Evolutionary conservation across 2,113 vertebrate species (phyloP).

Genomic region (Nettapus auritus): DNA sequence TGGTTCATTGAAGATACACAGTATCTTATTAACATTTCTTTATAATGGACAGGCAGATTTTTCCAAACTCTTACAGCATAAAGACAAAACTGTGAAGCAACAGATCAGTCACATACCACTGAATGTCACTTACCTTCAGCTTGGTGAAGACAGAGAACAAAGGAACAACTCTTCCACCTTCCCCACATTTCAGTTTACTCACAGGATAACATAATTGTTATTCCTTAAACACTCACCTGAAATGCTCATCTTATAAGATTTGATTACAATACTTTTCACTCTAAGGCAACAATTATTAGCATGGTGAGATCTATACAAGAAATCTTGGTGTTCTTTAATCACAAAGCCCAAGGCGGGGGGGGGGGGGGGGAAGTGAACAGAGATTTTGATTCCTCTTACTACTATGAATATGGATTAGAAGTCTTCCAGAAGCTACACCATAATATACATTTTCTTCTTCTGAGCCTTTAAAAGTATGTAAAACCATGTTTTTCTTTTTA

Average conservation of each 20-base stretch:
- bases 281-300: no score
- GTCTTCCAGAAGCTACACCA: not conserved
- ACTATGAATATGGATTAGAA: not conserved
- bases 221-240: not conserved
- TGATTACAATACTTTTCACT: no score
- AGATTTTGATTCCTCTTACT: not conserved
- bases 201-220: not conserved
- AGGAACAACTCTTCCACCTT: not conserved
- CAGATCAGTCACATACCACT: not conserved
- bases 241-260: not conserved
- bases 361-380: not conserved
- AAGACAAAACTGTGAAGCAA: not conserved
- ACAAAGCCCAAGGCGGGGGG: not conserved
- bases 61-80: not conserved
- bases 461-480: not conserved
- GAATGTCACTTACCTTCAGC: not conserved
- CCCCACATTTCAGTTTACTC: not conserved
- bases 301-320: not conserved
- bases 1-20: not conserved
- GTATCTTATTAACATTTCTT: not conserved
- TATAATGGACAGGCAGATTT: not conserved
- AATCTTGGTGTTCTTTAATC: not conserved
- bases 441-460: not conserved
- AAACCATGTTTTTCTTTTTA: not conserved
- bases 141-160: not conserved